phyloP scores from a whole-genome alignment of 2,113 vertebrate species.

The Crotalus horridus region DNA sequence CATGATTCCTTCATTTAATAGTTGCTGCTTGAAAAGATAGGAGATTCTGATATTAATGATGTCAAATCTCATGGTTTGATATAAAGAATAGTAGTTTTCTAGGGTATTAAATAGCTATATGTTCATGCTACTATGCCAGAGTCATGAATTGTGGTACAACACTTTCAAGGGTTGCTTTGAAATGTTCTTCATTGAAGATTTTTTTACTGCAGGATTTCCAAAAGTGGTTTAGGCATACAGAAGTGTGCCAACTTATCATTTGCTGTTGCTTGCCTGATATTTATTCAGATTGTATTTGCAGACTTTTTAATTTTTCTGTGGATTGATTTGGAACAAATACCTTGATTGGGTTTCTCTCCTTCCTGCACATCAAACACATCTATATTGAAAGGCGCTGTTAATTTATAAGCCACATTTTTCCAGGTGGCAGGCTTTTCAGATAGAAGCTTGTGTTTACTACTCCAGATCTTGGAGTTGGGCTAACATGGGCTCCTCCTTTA shows the following conservation, averaged over 20 bases:
- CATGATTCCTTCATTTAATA: not conserved
- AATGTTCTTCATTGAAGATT: conserved; percentile 22
- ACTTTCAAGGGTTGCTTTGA: conserved; percentile 34
- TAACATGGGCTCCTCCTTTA: conserved; percentile 6
- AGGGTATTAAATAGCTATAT: not conserved
- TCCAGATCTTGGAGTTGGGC: conserved; percentile 1
- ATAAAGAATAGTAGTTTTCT: not conserved
- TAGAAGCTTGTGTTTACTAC: conserved; percentile 34
- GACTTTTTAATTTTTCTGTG: conserved; percentile 52
- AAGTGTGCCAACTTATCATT: conserved; percentile 52
- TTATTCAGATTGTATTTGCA: conserved; percentile 60
- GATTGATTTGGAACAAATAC: conserved; percentile 44
- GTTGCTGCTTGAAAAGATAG: not conserved
- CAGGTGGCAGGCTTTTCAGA: conserved; percentile 27
- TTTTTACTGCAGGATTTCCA: conserved; percentile 47
- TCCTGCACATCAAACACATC: not conserved
- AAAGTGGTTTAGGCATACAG: conserved; percentile 46
- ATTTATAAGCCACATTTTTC: conserved; percentile 39
- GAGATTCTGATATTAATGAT: not conserved
- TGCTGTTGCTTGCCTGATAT: conserved; percentile 48
- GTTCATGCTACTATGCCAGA: not conserved
- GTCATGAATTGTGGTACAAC: not conserved
- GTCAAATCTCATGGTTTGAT: not conserved
- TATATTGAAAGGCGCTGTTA: conserved; percentile 44
- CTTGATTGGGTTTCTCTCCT: conserved; percentile 31